These are phyloP conservation scores for Petrocephalus sullivani DNA, from an alignment of 2,797 vertebrate species.

Conservation along the genomic window DNA sequence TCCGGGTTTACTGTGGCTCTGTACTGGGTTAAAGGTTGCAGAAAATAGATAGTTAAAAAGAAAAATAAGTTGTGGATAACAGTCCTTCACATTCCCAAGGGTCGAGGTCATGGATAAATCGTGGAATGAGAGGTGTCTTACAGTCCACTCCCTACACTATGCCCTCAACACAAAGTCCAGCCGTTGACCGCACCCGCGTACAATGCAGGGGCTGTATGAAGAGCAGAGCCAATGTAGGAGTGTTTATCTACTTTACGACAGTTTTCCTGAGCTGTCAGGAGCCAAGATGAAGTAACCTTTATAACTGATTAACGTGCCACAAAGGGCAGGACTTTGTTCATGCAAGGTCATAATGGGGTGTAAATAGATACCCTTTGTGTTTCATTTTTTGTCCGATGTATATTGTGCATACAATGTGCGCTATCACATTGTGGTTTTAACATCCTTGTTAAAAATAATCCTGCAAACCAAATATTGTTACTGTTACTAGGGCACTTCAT, in stretches of 20 bases:
- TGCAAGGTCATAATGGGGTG: background rate
- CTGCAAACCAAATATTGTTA: background rate
- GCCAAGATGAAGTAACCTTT: conserved; percentile 13
- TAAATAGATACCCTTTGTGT: background rate
- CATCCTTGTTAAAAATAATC: conserved; percentile 7
- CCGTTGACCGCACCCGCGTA: background rate
- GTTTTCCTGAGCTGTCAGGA: conserved; percentile 26
- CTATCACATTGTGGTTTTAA: background rate
- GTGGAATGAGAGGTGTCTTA: background rate
- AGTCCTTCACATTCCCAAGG: background rate
- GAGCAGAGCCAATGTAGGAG: background rate
- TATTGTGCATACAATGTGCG: conserved; percentile 11
- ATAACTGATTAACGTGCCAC: background rate
- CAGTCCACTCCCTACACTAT: background rate
- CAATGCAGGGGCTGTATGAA: background rate
- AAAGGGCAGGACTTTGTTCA: conserved; percentile 14
- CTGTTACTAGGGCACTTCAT: too few relatives aligned
- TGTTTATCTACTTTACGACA: conserved; percentile 26
- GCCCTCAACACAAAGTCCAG: background rate
- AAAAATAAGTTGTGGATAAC: background rate
- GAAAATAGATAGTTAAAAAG: background rate
- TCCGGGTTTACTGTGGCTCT: background rate
- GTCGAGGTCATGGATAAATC: background rate
- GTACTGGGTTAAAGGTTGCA: background rate
- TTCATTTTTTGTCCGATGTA: background rate